Evolutionary conservation across 64 coral and sea anemone genomes (phyloP).

Genomic region (Pocillopora verrucosa): DNA sequence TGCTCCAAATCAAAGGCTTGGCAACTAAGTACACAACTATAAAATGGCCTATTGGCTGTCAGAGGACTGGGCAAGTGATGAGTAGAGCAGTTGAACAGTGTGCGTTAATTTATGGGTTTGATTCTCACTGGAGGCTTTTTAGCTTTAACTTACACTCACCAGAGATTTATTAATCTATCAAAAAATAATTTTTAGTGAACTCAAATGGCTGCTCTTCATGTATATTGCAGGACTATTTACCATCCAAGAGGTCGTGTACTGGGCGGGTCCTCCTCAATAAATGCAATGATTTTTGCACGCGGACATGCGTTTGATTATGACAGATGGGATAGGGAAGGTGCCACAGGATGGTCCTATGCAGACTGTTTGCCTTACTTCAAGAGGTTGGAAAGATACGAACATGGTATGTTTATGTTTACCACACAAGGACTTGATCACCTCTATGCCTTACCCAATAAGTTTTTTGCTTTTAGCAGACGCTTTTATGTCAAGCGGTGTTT

Average conservation of each 20-base stretch:
- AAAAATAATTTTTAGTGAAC: neutral
- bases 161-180: too few relatives aligned
- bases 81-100: too few relatives aligned
- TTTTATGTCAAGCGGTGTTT: too few relatives aligned
- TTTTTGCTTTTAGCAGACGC: too few relatives aligned
- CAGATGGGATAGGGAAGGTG: constrained; percentile 73
- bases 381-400: constrained; percentile 76
- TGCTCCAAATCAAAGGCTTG: too few relatives aligned
- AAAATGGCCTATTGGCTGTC: too few relatives aligned
- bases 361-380: constrained; percentile 92
- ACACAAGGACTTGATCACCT: neutral
- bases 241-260: constrained; percentile 75
- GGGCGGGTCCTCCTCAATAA: constrained; percentile 84
- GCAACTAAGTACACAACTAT: too few relatives aligned
- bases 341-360: constrained; percentile 86
- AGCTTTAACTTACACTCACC: too few relatives aligned
- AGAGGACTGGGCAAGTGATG: too few relatives aligned
- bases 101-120: too few relatives aligned
- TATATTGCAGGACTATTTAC: constrained; percentile 61
- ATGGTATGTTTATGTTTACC: constrained; percentile 41
- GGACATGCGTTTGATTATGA: constrained; percentile 91
- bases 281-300: constrained; percentile 77
- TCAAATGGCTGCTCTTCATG: neutral
- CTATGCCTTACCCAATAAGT: too few relatives aligned
- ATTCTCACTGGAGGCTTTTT: neutral